Conservation (phyloP, 2,113 vertebrate species). For the Leucopsar rothschildi region DNA sequence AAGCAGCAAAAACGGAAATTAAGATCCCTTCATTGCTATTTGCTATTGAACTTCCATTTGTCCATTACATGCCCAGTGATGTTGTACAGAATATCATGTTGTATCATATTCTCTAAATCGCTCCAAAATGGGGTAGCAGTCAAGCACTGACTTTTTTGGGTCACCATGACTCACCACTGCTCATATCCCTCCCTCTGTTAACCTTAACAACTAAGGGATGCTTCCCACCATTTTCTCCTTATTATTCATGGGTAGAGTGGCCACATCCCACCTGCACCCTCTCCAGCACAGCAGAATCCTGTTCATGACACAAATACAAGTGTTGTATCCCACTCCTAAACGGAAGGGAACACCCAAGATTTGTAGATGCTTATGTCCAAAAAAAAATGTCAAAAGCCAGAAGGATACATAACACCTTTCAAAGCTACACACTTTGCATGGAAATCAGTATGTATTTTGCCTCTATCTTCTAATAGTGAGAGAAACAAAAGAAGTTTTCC, state of each 20-base stretch:
- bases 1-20: not conserved
- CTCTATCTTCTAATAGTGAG: not conserved
- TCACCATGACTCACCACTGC: not conserved
- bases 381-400: not conserved
- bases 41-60: not conserved
- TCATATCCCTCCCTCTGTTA: not conserved
- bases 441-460: not conserved
- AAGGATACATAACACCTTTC: not conserved
- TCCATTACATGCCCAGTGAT: not conserved
- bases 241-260: not conserved
- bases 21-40: not conserved
- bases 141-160: not conserved
- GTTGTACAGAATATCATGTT: not conserved
- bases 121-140: not conserved
- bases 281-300: not conserved
- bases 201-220: not conserved
- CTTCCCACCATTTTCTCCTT: not conserved
- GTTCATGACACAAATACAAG: not conserved
- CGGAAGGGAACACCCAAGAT: not conserved
- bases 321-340: not conserved
- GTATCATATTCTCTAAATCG: not conserved
- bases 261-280: rapidly evolving
- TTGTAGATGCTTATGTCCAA: not conserved
- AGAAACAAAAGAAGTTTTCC: not conserved
- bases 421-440: not conserved